A percentile compares a stretch with the other conserved stretches of the same genome.
Evolutionary conservation across 2,888 invertebrate species (phyloP).

Genomic region (Brachyopa scutellaris): DNA sequence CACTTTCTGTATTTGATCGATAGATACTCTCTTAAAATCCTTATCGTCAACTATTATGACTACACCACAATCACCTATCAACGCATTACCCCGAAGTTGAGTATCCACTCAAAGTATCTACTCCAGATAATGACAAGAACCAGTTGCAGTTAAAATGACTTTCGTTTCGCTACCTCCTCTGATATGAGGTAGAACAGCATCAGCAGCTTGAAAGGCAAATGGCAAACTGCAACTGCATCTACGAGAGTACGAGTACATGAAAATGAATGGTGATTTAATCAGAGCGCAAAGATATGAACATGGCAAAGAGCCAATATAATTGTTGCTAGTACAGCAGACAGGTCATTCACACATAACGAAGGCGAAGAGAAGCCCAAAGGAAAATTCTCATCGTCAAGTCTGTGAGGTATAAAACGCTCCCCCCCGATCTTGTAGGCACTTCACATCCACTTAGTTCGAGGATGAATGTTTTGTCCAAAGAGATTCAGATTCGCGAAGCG

Average conservation of each 20-base stretch:
- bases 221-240: too few species aligned
- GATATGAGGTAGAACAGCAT: conserved; percentile 38
- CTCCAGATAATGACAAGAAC: conserved; percentile 42
- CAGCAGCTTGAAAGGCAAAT: conserved; percentile 53
- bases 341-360: conserved; percentile 65
- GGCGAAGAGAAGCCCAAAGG: background rate
- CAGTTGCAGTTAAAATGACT: conserved; percentile 59
- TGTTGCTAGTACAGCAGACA: conserved; percentile 16
- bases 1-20: too few species aligned
- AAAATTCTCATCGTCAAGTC: background rate
- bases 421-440: conserved; percentile 46
- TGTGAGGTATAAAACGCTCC: background rate
- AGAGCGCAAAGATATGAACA: conserved; percentile 16
- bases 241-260: conserved; percentile 39
- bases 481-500: conserved; percentile 66
- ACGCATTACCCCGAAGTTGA: too few species aligned
- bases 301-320: conserved; percentile 64
- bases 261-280: conserved; percentile 59
- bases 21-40: too few species aligned
- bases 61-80: too few species aligned
- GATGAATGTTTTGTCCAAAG: conserved; percentile 50
- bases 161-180: conserved; percentile 45
- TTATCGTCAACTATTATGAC: too few species aligned
- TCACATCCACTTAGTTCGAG: conserved; percentile 61
- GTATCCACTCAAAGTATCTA: conserved; percentile 12